A percentile compares a stretch with the other conserved stretches of the same genome.
Evolutionary conservation across 2,113 vertebrate genomes (phyloP).

Genomic region (Empidonax alnorum): DNA sequence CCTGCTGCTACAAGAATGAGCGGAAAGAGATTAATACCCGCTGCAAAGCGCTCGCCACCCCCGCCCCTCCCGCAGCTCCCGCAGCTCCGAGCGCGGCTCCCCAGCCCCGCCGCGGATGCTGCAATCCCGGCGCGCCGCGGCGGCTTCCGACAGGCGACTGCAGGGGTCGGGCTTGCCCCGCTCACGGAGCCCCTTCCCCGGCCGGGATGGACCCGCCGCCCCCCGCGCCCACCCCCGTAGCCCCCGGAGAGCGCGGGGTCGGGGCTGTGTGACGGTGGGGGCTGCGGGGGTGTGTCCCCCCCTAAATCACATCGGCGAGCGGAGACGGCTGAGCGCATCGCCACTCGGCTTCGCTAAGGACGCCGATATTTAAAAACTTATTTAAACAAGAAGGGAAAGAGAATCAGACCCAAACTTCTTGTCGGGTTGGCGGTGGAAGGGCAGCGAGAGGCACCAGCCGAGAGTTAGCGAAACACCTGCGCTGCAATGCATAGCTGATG

Average conservation of each 20-base stretch:
- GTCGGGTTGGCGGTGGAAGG: background rate
- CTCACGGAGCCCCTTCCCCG: background rate
- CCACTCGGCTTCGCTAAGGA: background rate
- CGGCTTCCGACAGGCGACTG: conserved; percentile 32
- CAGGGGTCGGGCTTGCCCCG: conserved; percentile 65
- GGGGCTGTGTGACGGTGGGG: background rate
- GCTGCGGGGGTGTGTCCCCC: accelerated
- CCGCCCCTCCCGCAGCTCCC: background rate
- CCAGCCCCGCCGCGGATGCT: background rate
- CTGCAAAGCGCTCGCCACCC: background rate
- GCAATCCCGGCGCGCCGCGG: conserved; percentile 1
- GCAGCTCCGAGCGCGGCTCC: background rate
- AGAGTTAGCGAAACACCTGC: background rate
- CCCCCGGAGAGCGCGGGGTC: too few relatives aligned
- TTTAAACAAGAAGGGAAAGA: background rate
- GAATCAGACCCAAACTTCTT: background rate
- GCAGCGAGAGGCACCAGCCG: background rate
- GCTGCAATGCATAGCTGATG: background rate
- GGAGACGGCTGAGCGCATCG: background rate
- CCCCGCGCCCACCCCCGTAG: background rate
- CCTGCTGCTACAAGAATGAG: conserved; percentile 46
- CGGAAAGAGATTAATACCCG: conserved; percentile 49
- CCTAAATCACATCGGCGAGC: background rate
- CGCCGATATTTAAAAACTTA: background rate
- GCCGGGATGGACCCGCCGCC: background rate